These are phyloP conservation scores for Mormyrus iriodes DNA, from an alignment of 2,113 vertebrate species.

Conservation along the genomic window DNA sequence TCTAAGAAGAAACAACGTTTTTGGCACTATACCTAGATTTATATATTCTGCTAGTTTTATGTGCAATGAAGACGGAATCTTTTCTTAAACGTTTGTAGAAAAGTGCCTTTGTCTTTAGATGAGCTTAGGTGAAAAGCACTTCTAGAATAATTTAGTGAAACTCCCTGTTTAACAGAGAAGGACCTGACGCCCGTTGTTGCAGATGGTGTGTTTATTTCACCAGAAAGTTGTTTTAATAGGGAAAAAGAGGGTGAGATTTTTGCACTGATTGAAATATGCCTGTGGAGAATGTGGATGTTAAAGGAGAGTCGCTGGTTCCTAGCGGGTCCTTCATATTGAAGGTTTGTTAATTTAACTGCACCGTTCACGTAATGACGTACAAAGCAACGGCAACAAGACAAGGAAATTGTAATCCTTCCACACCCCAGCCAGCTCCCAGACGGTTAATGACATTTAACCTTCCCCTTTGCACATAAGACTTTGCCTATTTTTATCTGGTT, in stretches of 20 bases:
- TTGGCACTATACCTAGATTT: slow-evolving; percentile 1
- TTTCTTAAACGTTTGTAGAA: not conserved
- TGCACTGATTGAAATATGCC: slow-evolving; percentile 33
- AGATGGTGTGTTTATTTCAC: not conserved
- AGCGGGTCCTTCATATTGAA: slow-evolving; percentile 46
- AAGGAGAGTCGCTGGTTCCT: slow-evolving; percentile 33
- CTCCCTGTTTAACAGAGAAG: slow-evolving; percentile 6
- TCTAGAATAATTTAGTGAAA: not conserved
- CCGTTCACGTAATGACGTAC: slow-evolving; percentile 27
- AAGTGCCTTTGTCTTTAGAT: slow-evolving; percentile 21
- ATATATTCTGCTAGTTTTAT: slow-evolving; percentile 13
- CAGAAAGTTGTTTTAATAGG: slow-evolving; percentile 13
- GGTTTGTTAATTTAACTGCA: slow-evolving; percentile 29
- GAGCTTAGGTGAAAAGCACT: not conserved
- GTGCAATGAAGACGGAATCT: not conserved
- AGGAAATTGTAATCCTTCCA: slow-evolving; percentile 1
- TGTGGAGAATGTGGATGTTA: slow-evolving; percentile 24
- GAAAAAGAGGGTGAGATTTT: slow-evolving; percentile 13
- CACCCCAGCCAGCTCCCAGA: slow-evolving; percentile 12
- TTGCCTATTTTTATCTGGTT: slow-evolving; percentile 22
- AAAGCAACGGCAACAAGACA: slow-evolving; percentile 15
- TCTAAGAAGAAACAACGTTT: not conserved
- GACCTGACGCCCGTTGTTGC: not conserved
- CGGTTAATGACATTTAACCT: slow-evolving; percentile 3
- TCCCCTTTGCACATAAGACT: slow-evolving; percentile 20